Conservation (phyloP, 2,888 invertebrate species). For the Pachymerium ferrugineum region DNA sequence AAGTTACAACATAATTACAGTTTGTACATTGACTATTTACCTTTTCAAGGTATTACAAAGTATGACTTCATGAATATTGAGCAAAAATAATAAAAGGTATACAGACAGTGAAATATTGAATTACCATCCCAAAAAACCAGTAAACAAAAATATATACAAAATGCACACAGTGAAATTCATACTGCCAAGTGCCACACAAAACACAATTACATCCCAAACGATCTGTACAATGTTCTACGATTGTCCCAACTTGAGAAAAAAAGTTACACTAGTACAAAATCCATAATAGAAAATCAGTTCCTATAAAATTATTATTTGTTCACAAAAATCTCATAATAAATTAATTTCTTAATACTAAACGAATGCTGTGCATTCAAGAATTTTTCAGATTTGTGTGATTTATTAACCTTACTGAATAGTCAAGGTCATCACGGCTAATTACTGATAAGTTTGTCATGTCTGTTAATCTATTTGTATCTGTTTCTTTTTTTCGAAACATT, state of each 20-base stretch:
- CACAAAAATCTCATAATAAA: not conserved
- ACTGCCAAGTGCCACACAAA: not conserved
- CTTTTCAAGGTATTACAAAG: not conserved
- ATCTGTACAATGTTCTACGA: not conserved
- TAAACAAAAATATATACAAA: not conserved
- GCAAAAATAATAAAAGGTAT: not conserved
- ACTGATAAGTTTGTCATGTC: too few species aligned
- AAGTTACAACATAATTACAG: constrained; percentile 1
- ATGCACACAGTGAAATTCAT: not conserved
- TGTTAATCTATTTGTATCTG: too few species aligned
- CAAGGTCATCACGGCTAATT: not conserved
- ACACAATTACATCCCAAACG: not conserved
- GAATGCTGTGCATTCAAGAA: not conserved
- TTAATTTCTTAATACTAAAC: not conserved
- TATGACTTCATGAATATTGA: not conserved
- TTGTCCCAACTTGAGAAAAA: not conserved
- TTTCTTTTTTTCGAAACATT: too few species aligned
- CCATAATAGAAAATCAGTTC: not conserved
- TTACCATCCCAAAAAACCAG: not conserved
- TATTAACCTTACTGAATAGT: not conserved
- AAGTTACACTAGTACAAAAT: not conserved
- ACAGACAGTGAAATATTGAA: not conserved
- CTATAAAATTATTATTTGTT: not conserved
- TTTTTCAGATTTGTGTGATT: not conserved
- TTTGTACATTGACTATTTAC: not conserved